These are phyloP conservation scores for Staurois parvus DNA, from an alignment of 2,797 vertebrate genomes.

Conservation along the genomic window DNA sequence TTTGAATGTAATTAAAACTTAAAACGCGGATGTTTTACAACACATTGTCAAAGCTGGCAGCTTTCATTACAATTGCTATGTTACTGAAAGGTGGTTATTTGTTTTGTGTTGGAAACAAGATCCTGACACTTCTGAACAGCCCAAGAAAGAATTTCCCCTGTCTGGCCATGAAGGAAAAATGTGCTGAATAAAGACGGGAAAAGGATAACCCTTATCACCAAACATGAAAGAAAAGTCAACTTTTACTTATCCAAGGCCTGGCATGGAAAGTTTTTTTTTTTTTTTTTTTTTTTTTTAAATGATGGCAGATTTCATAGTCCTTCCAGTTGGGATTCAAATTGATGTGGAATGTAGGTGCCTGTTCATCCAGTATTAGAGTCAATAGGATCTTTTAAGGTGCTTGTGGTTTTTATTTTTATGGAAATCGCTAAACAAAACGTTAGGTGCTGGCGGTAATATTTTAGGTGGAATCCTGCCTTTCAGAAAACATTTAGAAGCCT, in stretches of 20 bases:
- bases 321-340: background rate
- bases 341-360: too few relatives aligned
- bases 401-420: too few relatives aligned
- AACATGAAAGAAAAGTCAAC: conserved; percentile 46
- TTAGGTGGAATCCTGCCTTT: too few relatives aligned
- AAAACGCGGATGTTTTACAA: conserved; percentile 36
- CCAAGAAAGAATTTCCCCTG: conserved; percentile 22
- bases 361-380: too few relatives aligned
- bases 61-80: conserved; percentile 36
- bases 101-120: conserved; percentile 48
- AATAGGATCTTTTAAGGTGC: too few relatives aligned
- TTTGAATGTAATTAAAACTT: conserved; percentile 28
- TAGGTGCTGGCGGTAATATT: too few relatives aligned
- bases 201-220: conserved; percentile 40
- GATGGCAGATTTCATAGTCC: background rate
- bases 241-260: conserved; percentile 35
- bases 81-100: conserved; percentile 34
- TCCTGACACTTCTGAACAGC: conserved; percentile 40
- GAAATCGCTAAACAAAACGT: too few relatives aligned
- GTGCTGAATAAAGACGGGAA: conserved; percentile 44
- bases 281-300: too few relatives aligned
- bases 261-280: too few relatives aligned
- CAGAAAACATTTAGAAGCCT: too few relatives aligned
- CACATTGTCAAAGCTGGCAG: conserved; percentile 11
- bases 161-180: conserved; percentile 41